Conservation (phyloP, 2,113 vertebrate genomes). For the Sprattus sprattus region DNA sequence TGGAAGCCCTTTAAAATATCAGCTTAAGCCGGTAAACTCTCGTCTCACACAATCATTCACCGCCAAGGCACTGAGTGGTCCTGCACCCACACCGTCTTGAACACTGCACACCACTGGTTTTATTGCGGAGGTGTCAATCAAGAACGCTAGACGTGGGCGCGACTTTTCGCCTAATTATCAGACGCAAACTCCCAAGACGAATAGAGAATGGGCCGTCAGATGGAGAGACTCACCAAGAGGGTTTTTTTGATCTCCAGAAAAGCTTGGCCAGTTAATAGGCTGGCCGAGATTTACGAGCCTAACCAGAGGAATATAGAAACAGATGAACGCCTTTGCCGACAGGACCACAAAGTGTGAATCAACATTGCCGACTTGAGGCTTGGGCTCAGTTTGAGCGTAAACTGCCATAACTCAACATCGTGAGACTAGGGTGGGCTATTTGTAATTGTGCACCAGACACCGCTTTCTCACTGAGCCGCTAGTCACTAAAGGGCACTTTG, state of each 20-base stretch:
- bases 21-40: neutral
- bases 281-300: slow-evolving; percentile 3
- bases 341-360: slow-evolving; percentile 3
- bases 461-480: neutral
- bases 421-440: neutral
- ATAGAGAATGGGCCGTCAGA: neutral
- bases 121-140: slow-evolving; percentile 8
- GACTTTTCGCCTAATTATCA: neutral
- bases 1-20: neutral
- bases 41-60: neutral
- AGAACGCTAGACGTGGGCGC: slow-evolving; percentile 1
- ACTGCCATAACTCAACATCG: neutral
- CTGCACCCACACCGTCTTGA: neutral
- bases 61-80: neutral
- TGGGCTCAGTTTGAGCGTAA: neutral
- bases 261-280: neutral
- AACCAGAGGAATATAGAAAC: neutral
- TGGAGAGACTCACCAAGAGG: neutral
- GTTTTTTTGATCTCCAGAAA: neutral
- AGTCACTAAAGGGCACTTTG: neutral
- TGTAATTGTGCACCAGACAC: neutral
- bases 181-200: neutral
- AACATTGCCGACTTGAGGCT: slow-evolving; percentile 2
- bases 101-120: neutral
- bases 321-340: neutral